Evolutionary conservation across 1,140 invertebrate genomes (phyloP).

Genomic region (Ericerus pela): DNA sequence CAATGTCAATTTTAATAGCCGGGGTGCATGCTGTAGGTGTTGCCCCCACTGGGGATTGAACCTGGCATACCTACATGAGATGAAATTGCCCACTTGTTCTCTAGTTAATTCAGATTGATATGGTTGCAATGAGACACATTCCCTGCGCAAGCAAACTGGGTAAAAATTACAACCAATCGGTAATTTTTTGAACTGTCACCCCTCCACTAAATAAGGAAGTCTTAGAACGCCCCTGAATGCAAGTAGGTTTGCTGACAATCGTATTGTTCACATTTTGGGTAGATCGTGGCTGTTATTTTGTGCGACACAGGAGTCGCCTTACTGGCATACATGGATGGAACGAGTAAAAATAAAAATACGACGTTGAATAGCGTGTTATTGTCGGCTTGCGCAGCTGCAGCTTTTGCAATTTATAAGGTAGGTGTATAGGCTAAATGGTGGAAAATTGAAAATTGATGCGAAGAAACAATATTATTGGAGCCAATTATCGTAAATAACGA

Average conservation of each 20-base stretch:
- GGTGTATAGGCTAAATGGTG: slow-evolving; percentile 17
- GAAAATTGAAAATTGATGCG: background rate
- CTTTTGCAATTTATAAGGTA: slow-evolving; percentile 84
- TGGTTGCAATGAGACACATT: background rate
- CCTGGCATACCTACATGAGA: too few relatives aligned
- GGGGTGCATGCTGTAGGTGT: too few relatives aligned
- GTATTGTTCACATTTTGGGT: slow-evolving; percentile 17
- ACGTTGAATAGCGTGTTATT: slow-evolving; percentile 83
- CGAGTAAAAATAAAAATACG: slow-evolving; percentile 59
- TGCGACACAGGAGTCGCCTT: slow-evolving; percentile 86
- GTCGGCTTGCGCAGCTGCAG: slow-evolving; percentile 70
- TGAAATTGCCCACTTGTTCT: too few relatives aligned
- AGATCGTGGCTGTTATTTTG: slow-evolving; percentile 90
- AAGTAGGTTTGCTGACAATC: background rate
- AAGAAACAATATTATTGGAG: background rate
- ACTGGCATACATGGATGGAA: slow-evolving; percentile 85
- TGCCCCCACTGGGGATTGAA: too few relatives aligned
- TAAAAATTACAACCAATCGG: background rate
- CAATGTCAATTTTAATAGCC: too few relatives aligned
- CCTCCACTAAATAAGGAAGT: too few relatives aligned
- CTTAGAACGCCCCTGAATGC: background rate
- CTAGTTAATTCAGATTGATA: too few relatives aligned
- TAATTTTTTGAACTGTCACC: too few relatives aligned
- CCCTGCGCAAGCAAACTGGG: background rate
- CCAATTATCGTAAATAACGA: background rate